Evolutionary conservation across 2,113 vertebrate genomes (phyloP).

Genomic region (Cheirogaleus medius): DNA sequence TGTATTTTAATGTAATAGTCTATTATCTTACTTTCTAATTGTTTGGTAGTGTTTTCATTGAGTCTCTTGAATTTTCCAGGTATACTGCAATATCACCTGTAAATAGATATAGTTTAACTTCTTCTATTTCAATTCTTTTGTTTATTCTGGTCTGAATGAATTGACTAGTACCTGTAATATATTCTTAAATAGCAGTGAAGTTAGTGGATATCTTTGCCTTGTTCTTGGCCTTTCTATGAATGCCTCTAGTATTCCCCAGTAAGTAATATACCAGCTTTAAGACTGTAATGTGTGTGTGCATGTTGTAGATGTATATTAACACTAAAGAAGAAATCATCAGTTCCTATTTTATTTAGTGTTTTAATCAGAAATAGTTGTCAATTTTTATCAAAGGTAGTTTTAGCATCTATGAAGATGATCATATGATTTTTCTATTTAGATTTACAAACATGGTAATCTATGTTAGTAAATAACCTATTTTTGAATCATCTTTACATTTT

Average conservation of each 20-base stretch:
- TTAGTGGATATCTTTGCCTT: background rate
- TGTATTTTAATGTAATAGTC: slow-evolving; percentile 18
- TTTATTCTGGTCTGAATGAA: background rate
- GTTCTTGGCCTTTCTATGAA: background rate
- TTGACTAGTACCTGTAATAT: background rate
- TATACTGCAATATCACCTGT: background rate
- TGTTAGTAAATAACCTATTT: background rate
- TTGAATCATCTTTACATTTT: background rate
- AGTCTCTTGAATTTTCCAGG: background rate
- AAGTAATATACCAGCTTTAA: background rate
- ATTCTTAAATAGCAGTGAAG: background rate
- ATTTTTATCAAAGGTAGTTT: background rate
- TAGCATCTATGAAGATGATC: background rate
- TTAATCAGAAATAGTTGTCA: background rate
- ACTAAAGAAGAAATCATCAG: background rate
- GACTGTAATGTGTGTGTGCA: background rate
- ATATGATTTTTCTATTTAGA: background rate
- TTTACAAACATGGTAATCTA: background rate
- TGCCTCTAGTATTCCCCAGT: background rate
- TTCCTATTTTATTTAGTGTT: background rate
- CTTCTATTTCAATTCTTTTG: background rate
- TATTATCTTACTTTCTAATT: background rate
- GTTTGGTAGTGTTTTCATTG: background rate
- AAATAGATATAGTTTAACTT: background rate
- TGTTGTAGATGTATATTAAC: background rate